Evolutionary conservation across 2,113 vertebrate genomes (phyloP).

Genomic region (Azemiops feae): DNA sequence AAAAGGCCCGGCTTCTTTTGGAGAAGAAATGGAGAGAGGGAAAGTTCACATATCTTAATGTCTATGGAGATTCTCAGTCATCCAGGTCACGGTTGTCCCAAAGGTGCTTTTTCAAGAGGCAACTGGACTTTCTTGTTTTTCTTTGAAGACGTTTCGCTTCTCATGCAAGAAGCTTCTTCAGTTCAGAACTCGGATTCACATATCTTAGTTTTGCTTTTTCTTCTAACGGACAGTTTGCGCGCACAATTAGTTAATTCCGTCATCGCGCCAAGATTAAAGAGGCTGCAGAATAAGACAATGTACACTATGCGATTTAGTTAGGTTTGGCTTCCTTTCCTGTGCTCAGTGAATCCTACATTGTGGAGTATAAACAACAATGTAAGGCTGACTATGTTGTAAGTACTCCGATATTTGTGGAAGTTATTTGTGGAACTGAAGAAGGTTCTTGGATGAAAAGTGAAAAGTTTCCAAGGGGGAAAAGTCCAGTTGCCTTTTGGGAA

Average conservation of each 20-base stretch:
- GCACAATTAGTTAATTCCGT: not conserved
- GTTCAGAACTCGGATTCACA: not conserved
- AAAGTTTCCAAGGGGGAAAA: not conserved
- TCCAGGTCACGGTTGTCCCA: not conserved
- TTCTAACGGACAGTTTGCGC: not conserved
- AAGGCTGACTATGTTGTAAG: no score
- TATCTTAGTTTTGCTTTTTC: not conserved
- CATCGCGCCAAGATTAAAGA: not conserved
- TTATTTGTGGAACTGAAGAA: not conserved
- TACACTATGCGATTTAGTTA: not conserved
- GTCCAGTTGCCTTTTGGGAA: not conserved
- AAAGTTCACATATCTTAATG: not conserved
- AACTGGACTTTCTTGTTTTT: not conserved
- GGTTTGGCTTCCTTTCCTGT: not conserved
- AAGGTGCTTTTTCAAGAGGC: no score
- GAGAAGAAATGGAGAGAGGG: not conserved
- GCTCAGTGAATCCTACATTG: not conserved
- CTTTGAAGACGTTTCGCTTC: not conserved
- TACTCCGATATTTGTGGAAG: not conserved
- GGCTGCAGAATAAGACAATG: not conserved
- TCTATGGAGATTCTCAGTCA: not conserved
- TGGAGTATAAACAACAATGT: not conserved
- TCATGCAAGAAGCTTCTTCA: not conserved
- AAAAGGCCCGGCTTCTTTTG: not conserved
- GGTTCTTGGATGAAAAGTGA: not conserved